Conservation (phyloP, 2,888 invertebrate species). For the Oscheius sp. region DNA sequence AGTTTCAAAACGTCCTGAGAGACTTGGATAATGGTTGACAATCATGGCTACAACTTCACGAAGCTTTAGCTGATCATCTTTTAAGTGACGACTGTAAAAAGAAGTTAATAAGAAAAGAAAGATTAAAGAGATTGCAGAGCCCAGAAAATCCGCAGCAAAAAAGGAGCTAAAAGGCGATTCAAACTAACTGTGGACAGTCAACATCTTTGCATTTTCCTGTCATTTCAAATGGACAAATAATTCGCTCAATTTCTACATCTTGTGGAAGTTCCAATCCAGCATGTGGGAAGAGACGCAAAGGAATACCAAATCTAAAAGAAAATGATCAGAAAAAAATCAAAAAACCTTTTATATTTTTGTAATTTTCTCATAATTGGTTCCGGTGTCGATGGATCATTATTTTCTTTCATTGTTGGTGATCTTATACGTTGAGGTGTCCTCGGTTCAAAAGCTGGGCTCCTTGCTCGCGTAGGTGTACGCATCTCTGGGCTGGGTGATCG, state of each 20-base stretch:
- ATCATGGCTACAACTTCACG: slow-evolving; percentile 29
- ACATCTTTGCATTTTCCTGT: slow-evolving; percentile 31
- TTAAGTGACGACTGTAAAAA: slow-evolving; percentile 25
- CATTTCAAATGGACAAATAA: slow-evolving; percentile 26
- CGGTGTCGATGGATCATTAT: no score
- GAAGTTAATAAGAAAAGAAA: background rate
- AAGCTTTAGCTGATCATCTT: slow-evolving; percentile 7
- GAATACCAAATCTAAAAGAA: slow-evolving; percentile 1
- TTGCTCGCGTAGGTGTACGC: no score
- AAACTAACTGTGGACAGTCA: slow-evolving; percentile 23
- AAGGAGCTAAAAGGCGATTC: background rate
- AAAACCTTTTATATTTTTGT: background rate
- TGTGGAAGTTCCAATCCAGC: slow-evolving; percentile 15
- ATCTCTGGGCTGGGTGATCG: no score
- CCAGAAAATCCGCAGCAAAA: background rate
- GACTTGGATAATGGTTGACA: background rate
- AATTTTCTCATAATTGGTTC: no score
- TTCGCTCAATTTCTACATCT: background rate
- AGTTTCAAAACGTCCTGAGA: background rate
- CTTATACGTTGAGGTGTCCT: no score
- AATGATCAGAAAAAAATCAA: background rate
- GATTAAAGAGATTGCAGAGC: background rate
- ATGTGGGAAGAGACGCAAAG: slow-evolving; percentile 21
- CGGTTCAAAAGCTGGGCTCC: no score
- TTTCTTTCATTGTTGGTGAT: no score